phyloP scores from a whole-genome alignment of 2,888 invertebrate species.

The Chaetogeoica ovagalla region DNA sequence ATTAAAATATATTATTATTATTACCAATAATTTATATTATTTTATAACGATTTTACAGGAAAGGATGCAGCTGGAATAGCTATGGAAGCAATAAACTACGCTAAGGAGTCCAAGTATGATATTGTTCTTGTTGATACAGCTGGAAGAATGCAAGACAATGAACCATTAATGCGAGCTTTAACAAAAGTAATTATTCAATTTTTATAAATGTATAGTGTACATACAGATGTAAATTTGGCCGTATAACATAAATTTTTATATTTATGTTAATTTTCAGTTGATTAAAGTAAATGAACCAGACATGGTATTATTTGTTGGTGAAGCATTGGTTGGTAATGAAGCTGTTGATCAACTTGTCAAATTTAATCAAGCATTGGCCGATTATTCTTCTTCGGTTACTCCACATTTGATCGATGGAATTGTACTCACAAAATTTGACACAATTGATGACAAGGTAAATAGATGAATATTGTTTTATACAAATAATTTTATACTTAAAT shows the following conservation, averaged over 20 bases:
- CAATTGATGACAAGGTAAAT: conserved; percentile 92
- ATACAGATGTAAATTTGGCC: not conserved
- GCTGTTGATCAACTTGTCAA: conserved; percentile 98
- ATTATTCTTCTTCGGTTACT: conserved; percentile 76
- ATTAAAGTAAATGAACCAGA: conserved; percentile 98
- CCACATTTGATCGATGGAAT: conserved; percentile 98
- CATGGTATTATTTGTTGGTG: conserved; percentile 97
- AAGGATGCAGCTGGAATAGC: conserved; percentile 99
- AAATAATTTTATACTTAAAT: not conserved
- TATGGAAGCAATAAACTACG: conserved; percentile 91
- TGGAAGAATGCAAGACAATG: conserved; percentile 99
- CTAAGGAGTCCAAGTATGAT: conserved; percentile 79
- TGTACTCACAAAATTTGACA: conserved; percentile 98
- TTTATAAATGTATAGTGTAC: not conserved
- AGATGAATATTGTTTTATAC: not conserved
- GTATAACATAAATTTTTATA: not conserved
- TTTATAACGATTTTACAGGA: conserved; percentile 61
- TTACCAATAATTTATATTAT: not conserved
- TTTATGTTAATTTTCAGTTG: conserved; percentile 63
- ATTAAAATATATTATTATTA: too few species aligned
- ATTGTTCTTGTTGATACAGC: conserved; percentile 98
- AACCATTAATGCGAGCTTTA: conserved; percentile 96
- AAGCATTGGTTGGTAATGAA: conserved; percentile 99
- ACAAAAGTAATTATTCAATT: conserved; percentile 69
- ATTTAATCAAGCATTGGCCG: conserved; percentile 97